Conservation (phyloP, 2,888 invertebrate genomes). For the Eupeodes latifasciatus region DNA sequence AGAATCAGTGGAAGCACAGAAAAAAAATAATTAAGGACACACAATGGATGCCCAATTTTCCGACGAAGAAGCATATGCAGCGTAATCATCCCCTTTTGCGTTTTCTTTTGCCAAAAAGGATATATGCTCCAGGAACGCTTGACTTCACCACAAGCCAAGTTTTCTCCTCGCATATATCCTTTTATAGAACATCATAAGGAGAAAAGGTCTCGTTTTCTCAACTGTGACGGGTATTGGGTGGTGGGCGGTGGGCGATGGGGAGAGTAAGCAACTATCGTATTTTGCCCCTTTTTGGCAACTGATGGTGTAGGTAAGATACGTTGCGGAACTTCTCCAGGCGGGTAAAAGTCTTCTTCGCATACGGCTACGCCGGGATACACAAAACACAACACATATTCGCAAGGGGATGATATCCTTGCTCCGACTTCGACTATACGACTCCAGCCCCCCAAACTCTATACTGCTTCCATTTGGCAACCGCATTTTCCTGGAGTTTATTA, state of each 20-base stretch:
- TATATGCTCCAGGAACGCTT: constrained; percentile 51
- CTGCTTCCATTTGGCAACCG: constrained; percentile 57
- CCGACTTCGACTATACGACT: too few species aligned
- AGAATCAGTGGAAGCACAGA: constrained; percentile 14
- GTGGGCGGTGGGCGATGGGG: not conserved
- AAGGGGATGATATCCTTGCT: constrained; percentile 25
- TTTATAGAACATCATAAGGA: constrained; percentile 47
- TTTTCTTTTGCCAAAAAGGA: constrained; percentile 24
- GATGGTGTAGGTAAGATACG: not conserved
- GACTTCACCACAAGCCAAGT: constrained; percentile 67
- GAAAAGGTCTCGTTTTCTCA: constrained; percentile 48
- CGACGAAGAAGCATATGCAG: constrained; percentile 50
- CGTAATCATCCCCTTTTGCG: not conserved
- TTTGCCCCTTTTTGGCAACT: constrained; percentile 39
- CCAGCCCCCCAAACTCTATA: not conserved
- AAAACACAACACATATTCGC: constrained; percentile 57
- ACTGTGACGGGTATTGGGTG: not conserved
- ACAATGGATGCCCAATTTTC: constrained; percentile 45
- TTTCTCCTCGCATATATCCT: constrained; percentile 52
- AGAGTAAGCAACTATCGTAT: constrained; percentile 27
- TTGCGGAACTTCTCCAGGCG: constrained; percentile 54
- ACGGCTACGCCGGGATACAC: constrained; percentile 29
- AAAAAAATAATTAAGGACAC: not conserved
- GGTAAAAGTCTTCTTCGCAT: constrained; percentile 33
- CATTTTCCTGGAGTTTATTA: constrained; percentile 72